phyloP scores from a whole-genome alignment of 2,113 vertebrate species.

The Morone saxatilis region DNA sequence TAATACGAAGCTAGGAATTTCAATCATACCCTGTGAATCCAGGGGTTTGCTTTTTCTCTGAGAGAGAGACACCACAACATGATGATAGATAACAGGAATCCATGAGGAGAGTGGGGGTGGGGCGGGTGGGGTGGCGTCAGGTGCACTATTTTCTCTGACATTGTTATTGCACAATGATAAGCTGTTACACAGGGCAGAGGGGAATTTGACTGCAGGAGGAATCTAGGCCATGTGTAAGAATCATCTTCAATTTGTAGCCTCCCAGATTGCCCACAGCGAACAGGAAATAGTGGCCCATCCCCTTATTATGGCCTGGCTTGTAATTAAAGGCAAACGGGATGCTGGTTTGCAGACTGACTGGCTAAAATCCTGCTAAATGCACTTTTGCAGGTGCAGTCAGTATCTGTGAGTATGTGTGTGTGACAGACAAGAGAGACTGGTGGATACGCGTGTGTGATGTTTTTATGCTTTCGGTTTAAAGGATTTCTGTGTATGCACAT shows the following conservation, averaged over 20 bases:
- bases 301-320: conserved; percentile 58
- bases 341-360: conserved; percentile 41
- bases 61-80: conserved; percentile 23
- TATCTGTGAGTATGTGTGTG: background rate
- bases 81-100: conserved; percentile 56
- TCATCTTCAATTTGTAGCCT: conserved; percentile 70
- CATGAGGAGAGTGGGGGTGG: background rate
- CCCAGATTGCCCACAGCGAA: conserved; percentile 47
- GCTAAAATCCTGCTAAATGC: conserved; percentile 41
- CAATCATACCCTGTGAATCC: conserved; percentile 13
- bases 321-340: conserved; percentile 73
- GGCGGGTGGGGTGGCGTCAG: conserved; percentile 42
- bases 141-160: conserved; percentile 67
- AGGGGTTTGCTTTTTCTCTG: conserved; percentile 30
- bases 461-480: conserved; percentile 25
- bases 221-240: conserved; percentile 66
- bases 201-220: conserved; percentile 61
- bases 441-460: conserved; percentile 8
- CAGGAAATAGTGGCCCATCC: conserved; percentile 56
- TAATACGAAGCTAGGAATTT: background rate
- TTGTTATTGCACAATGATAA: conserved; percentile 75
- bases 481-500: conserved; percentile 15
- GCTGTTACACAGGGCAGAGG: conserved; percentile 59
- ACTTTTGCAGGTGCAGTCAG: conserved; percentile 35
- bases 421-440: background rate